These are phyloP conservation scores for Philereme vetulata DNA, from an alignment of 2,888 invertebrate species.

Conservation along the genomic window DNA sequence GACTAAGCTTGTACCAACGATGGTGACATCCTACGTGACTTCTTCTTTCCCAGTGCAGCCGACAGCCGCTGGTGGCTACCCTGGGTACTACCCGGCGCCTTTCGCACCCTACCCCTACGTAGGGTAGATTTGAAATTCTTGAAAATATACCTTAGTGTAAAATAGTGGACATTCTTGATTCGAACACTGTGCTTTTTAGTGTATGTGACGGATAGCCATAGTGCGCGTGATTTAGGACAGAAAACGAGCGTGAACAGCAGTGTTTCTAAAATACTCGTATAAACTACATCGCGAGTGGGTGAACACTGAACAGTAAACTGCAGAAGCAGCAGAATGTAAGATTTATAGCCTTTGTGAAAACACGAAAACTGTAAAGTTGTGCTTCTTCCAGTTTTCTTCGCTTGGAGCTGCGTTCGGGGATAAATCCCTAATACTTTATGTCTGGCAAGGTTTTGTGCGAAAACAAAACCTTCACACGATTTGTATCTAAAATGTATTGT, in stretches of 20 bases:
- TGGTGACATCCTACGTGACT: constrained; percentile 92
- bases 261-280: constrained; percentile 64
- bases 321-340: constrained; percentile 64
- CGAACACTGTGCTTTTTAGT: constrained; percentile 45
- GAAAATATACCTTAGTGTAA: constrained; percentile 1
- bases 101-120: constrained; percentile 91
- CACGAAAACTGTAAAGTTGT: constrained; percentile 70
- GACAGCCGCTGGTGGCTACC: constrained; percentile 84
- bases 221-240: constrained; percentile 35
- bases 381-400: constrained; percentile 62
- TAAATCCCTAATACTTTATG: constrained; percentile 45
- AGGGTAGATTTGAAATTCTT: constrained; percentile 76
- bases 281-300: constrained; percentile 72
- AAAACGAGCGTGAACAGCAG: constrained; percentile 53
- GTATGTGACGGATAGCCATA: constrained; percentile 40
- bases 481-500: constrained; percentile 56
- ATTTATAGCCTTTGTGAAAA: constrained; percentile 70
- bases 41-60: constrained; percentile 90
- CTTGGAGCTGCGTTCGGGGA: constrained; percentile 49
- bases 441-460: constrained; percentile 44
- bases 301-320: constrained; percentile 68
- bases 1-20: constrained; percentile 91
- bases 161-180: constrained; percentile 28
- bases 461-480: constrained; percentile 35
- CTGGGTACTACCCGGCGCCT: constrained; percentile 90